Base-by-base conservation (phyloP, 1,140 invertebrate genomes). In the Drosophila nigromelanica region DNA sequence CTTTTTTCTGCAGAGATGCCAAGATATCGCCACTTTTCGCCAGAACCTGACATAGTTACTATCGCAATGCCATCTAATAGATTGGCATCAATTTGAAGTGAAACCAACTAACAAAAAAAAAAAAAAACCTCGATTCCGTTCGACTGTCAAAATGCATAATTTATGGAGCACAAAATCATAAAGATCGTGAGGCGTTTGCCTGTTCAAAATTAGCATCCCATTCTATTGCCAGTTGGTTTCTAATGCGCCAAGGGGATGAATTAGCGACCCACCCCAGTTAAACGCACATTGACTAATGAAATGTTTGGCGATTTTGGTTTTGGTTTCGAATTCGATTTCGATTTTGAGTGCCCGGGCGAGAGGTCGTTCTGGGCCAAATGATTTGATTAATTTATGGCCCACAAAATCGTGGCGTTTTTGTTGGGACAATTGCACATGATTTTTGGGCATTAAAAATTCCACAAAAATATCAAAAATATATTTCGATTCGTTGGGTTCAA, bases 291-390 rank as follows among this genome's bases (percentile, higher is more conserved):
- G 81, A 85, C 81, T 85, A 85, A 85, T 85, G 81, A 74, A 86
- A 80, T 73, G 70, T 71, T 67, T 58, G 58, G 45, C 58, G 47
- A 55, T 54, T 54, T 42, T 30, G 15, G 43, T 35, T 10, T 35
- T 1, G 0, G 66, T 51, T 55, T 43, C 35, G 21, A 18, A 55
- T 54, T 59, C 59, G 45, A 40, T 63, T 61, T 37, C 40, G 15
- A 47, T 45, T 42, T 47, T 66, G 52, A 75, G 61, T 73, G 58
- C 37, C 37, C 39, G 15, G 35, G 11, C 35, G 64, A 62, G 72
- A 86, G 86, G 86, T 90, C 86, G 80, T 90, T 90, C 81, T 81
- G 86, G 80, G 86, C 86, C 86, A 90, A 90, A 51, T 73, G 68
- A 90, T 74, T 76, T 73, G 39, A 74, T 68, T 90, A 68, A 90